phyloP scores from a whole-genome alignment of 2,797 vertebrate genomes.

The Thripadectes ignobilis region DNA sequence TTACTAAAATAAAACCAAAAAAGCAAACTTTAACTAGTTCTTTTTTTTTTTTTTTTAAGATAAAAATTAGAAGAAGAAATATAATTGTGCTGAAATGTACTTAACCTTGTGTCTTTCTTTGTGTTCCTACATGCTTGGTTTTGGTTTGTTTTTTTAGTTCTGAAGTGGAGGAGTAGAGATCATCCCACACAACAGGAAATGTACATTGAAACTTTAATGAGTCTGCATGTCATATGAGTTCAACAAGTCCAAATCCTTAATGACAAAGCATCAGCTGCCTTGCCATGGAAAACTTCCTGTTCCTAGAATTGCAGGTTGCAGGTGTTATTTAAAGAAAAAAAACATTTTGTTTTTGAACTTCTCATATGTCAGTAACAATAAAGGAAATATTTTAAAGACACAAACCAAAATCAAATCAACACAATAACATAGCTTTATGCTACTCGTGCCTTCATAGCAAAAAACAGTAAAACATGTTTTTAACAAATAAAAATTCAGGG shows the following conservation, averaged over 20 bases:
- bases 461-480: background rate
- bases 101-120: constrained; percentile 21
- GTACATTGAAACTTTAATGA: background rate
- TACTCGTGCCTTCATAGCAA: background rate
- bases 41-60: background rate
- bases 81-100: background rate
- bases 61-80: background rate
- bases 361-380: constrained; percentile 8
- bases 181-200: constrained; percentile 40
- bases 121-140: background rate
- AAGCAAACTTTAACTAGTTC: background rate
- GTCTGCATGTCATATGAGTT: background rate
- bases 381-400: constrained; percentile 1
- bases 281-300: background rate
- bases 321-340: constrained; percentile 30
- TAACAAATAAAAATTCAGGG: background rate
- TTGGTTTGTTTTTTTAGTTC: background rate
- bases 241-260: constrained; percentile 26
- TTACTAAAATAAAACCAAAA: background rate
- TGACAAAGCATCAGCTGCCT: constrained; percentile 16
- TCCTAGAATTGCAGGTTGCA: constrained; percentile 4
- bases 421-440: background rate
- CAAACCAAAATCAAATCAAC: background rate
- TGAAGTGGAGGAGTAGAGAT: background rate
- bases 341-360: background rate